phyloP scores from a whole-genome alignment of 2,888 invertebrate genomes.

The Hymenopus coronatus region DNA sequence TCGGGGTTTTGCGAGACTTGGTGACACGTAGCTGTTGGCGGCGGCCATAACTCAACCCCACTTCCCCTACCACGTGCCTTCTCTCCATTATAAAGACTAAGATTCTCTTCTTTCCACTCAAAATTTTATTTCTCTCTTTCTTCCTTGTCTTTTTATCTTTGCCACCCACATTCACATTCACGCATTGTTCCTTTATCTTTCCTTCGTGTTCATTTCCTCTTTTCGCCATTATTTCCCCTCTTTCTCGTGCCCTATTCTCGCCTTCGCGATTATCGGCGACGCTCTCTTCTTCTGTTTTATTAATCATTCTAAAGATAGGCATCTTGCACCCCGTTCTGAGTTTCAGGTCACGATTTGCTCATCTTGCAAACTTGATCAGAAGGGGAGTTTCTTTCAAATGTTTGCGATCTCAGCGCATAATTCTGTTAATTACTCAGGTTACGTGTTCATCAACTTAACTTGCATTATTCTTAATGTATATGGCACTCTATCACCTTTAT shows the following conservation, averaged over 20 bases:
- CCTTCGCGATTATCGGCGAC: not conserved
- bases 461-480: too few species aligned
- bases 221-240: slow-evolving; percentile 2
- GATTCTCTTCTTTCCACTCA: slow-evolving; percentile 11
- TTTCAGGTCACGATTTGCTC: not conserved
- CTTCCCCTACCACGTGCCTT: not conserved
- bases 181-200: slow-evolving; percentile 27
- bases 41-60: not conserved
- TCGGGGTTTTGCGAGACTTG: not conserved
- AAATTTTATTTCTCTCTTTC: not conserved
- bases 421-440: not conserved
- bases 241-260: not conserved
- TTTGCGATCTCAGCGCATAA: not conserved
- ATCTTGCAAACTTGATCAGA: not conserved
- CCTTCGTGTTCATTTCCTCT: slow-evolving; percentile 29
- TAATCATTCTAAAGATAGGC: slow-evolving; percentile 17
- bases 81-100: slow-evolving; percentile 2
- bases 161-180: slow-evolving; percentile 6
- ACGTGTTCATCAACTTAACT: too few species aligned
- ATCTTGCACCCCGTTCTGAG: not conserved
- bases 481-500: too few species aligned
- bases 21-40: not conserved
- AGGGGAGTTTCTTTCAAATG: not conserved
- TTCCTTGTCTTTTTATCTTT: slow-evolving; percentile 19
- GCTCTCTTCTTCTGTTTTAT: slow-evolving; percentile 6